phyloP scores from a whole-genome alignment of 2,113 vertebrate species.

The Sula dactylatra region DNA sequence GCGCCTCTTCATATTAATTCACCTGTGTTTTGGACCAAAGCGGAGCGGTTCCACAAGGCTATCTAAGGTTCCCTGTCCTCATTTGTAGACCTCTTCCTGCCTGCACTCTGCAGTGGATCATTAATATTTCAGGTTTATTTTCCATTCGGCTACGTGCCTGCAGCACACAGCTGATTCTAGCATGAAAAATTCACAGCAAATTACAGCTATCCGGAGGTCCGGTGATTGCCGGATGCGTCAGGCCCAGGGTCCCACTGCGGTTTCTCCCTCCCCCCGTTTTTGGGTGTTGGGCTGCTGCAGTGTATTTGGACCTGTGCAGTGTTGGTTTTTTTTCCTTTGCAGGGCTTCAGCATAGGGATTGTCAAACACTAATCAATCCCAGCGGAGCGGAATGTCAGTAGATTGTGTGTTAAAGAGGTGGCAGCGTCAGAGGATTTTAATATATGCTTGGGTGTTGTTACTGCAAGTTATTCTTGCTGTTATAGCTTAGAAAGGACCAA shows the following conservation, averaged over 20 bases:
- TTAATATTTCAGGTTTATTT: conserved; percentile 62
- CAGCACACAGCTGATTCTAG: background rate
- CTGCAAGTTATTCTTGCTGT: background rate
- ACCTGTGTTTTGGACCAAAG: background rate
- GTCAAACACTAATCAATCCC: too few relatives aligned
- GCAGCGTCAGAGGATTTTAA: background rate
- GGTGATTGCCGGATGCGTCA: background rate
- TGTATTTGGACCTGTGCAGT: background rate
- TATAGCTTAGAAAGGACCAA: background rate
- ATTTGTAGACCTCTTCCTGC: background rate
- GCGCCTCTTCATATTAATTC: fast-evolving
- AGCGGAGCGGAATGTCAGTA: fast-evolving
- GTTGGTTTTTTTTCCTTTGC: background rate
- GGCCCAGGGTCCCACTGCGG: fast-evolving
- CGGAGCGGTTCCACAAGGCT: background rate
- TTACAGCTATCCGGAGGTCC: background rate
- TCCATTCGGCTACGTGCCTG: background rate
- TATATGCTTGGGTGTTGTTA: fast-evolving
- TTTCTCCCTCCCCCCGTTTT: background rate
- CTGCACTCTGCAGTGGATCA: background rate
- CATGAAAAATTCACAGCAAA: conserved; percentile 22
- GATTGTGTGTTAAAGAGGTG: background rate
- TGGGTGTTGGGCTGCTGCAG: background rate
- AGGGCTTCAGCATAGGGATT: background rate
- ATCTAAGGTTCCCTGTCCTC: conserved; percentile 3